phyloP scores from a whole-genome alignment of 2,888 invertebrate genomes.

The Axea sp. region DNA sequence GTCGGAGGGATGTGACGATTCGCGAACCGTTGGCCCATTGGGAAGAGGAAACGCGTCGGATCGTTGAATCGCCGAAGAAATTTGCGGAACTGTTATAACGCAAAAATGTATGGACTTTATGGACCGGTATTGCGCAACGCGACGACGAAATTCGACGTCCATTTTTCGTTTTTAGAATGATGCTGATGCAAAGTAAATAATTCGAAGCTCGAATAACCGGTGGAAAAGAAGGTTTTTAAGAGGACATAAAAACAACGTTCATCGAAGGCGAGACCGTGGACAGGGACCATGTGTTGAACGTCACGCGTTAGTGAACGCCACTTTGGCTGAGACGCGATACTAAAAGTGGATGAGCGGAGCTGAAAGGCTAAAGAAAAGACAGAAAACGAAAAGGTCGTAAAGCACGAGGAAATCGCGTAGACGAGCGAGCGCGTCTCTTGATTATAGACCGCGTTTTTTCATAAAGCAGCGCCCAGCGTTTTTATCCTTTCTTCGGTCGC shows the following conservation, averaged over 20 bases:
- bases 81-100: too few species aligned
- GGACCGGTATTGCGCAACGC: too few species aligned
- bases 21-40: conserved; percentile 11
- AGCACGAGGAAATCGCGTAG: conserved; percentile 41
- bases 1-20: conserved; percentile 24
- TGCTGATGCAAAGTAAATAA: conserved; percentile 28
- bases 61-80: too few species aligned
- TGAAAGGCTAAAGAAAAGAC: conserved; percentile 56
- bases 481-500: not conserved
- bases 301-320: too few species aligned
- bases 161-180: conserved; percentile 32
- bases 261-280: conserved; percentile 63
- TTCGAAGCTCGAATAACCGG: not conserved
- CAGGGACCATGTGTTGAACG: conserved; percentile 69
- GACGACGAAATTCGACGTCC: too few species aligned
- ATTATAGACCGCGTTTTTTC: conserved; percentile 48
- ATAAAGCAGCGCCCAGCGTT: conserved; percentile 5
- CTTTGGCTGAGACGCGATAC: conserved; percentile 62
- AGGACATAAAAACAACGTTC: too few species aligned
- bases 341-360: conserved; percentile 52
- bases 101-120: too few species aligned
- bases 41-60: conserved; percentile 9
- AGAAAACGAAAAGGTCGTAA: conserved; percentile 48
- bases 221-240: conserved; percentile 11
- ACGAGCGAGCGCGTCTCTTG: conserved; percentile 15